These are phyloP conservation scores for Heteromurus nitidus DNA, from an alignment of 2,888 invertebrate species.

Conservation along the genomic window DNA sequence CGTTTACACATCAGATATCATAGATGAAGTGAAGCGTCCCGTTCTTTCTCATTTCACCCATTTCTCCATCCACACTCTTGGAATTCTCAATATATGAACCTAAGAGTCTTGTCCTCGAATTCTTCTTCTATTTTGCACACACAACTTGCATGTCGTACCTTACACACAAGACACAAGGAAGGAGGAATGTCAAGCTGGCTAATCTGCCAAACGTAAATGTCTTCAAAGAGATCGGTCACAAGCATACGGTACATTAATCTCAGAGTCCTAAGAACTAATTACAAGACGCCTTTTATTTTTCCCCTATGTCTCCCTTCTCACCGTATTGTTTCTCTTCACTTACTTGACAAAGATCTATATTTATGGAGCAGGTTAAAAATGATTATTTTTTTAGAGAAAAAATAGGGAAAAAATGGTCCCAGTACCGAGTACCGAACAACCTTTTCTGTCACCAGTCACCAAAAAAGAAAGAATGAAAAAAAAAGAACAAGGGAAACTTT, in stretches of 20 bases:
- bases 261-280: slow-evolving; percentile 66
- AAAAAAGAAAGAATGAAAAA: not conserved
- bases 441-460: slow-evolving; percentile 56
- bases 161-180: not conserved
- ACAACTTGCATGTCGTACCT: slow-evolving; percentile 12
- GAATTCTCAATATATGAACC: slow-evolving; percentile 53
- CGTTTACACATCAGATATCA: slow-evolving; percentile 33
- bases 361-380: slow-evolving; percentile 62
- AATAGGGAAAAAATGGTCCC: slow-evolving; percentile 23
- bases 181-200: slow-evolving; percentile 61
- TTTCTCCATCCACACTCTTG: slow-evolving; percentile 58
- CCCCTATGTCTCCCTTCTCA: slow-evolving; percentile 15
- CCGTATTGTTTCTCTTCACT: slow-evolving; percentile 20
- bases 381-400: slow-evolving; percentile 45
- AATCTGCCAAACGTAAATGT: slow-evolving; percentile 66
- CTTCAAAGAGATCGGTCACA: slow-evolving; percentile 65
- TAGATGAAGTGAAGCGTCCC: slow-evolving; percentile 53
- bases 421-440: slow-evolving; percentile 53
- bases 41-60: slow-evolving; percentile 66
- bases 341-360: slow-evolving; percentile 29
- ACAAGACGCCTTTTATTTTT: slow-evolving; percentile 49
- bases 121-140: not conserved
- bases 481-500: slow-evolving; percentile 28
- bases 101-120: no score
- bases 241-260: slow-evolving; percentile 65